These are phyloP conservation scores for Jordanella pulchra DNA, from an alignment of 2,797 vertebrate genomes.

Conservation along the genomic window DNA sequence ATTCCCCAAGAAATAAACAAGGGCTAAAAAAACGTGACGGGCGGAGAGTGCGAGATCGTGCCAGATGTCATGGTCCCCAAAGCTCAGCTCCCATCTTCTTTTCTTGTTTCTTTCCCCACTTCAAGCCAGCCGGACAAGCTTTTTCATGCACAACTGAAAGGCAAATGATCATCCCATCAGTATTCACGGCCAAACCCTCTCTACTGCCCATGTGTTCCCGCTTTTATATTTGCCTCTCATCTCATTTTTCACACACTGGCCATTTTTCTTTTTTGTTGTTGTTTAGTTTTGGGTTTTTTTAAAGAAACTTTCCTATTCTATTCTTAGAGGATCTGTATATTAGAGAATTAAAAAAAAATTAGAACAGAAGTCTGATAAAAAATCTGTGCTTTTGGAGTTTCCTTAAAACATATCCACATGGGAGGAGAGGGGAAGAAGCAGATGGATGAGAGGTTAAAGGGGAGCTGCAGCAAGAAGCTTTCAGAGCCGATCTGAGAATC, in stretches of 20 bases:
- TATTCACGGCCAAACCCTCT: constrained; percentile 60
- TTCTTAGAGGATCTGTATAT: constrained; percentile 16
- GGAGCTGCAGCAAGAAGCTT: constrained; percentile 9
- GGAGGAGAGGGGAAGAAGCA: constrained; percentile 28
- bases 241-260: constrained; percentile 38
- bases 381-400: constrained; percentile 21
- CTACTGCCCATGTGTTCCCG: constrained; percentile 29
- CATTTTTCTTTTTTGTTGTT: constrained; percentile 36
- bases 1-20: constrained; percentile 71
- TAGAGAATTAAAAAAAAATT: constrained; percentile 12
- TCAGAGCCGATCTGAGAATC: constrained; percentile 3
- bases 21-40: constrained; percentile 35
- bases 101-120: constrained; percentile 3
- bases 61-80: constrained; percentile 61
- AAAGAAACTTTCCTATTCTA: constrained; percentile 2
- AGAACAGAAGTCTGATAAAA: constrained; percentile 1
- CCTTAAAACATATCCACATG: constrained; percentile 13
- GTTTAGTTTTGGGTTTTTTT: too few relatives aligned
- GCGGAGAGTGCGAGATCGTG: constrained; percentile 21
- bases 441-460: constrained; percentile 47
- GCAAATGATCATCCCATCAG: constrained; percentile 64
- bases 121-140: constrained; percentile 17
- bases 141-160: constrained; percentile 51
- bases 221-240: constrained; percentile 11
- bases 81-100: constrained; percentile 7